These are phyloP conservation scores for Tokudaia tokunoshimensis DNA, from an alignment of 2,797 vertebrate species.

Conservation along the genomic window DNA sequence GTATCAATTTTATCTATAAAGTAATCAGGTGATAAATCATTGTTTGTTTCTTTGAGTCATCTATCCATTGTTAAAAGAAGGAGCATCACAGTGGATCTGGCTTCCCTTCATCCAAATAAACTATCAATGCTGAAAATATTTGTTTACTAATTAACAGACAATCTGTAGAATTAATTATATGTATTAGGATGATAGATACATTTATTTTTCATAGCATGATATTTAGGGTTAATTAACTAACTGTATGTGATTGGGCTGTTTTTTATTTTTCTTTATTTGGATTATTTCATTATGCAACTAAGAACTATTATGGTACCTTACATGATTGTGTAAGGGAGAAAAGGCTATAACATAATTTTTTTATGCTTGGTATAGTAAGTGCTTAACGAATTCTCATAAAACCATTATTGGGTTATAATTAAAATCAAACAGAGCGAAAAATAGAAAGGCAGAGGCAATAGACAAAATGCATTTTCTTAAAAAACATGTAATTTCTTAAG, in stretches of 20 bases:
- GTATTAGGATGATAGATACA: neutral
- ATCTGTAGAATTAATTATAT: constrained; percentile 24
- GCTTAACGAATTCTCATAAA: neutral
- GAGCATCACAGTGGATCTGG: neutral
- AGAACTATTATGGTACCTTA: neutral
- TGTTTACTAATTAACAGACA: constrained; percentile 30
- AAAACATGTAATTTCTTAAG: constrained; percentile 54
- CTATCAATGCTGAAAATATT: neutral
- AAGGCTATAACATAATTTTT: neutral
- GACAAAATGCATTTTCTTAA: constrained; percentile 53
- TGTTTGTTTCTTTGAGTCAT: neutral
- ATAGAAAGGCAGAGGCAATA: constrained; percentile 14
- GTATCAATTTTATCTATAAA: constrained; percentile 21
- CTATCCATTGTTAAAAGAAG: neutral
- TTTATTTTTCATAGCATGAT: constrained; percentile 5
- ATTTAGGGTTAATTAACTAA: constrained; percentile 17
- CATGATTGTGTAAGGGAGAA: neutral
- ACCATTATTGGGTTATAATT: neutral
- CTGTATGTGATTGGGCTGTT: neutral
- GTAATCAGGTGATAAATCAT: neutral
- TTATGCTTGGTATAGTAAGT: neutral
- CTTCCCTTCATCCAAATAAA: neutral
- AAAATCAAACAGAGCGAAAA: constrained; percentile 41
- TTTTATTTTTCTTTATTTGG: neutral
- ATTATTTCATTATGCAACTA: constrained; percentile 1